A percentile compares a stretch with the other conserved stretches of the same genome.
Evolutionary conservation across 2,113 vertebrate species (phyloP).

Genomic region (Mionectes macconnelli): DNA sequence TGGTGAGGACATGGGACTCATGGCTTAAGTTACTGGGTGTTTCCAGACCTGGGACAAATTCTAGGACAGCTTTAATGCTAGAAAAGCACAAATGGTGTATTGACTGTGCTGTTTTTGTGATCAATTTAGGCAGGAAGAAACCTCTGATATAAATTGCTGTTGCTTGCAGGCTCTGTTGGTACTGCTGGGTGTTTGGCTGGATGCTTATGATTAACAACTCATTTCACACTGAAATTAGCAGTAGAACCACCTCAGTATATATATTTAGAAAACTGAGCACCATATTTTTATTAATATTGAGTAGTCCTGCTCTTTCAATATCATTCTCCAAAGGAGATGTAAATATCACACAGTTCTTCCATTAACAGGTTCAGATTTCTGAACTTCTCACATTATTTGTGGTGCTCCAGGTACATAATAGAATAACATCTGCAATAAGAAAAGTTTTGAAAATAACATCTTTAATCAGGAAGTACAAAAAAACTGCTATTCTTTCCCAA

Average conservation of each 20-base stretch:
- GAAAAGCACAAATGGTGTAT: not conserved
- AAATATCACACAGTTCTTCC: not conserved
- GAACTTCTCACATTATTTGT: not conserved
- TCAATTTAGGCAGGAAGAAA: not conserved
- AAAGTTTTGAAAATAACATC: not conserved
- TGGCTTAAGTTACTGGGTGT: not conserved
- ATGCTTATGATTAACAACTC: constrained; percentile 18
- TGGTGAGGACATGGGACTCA: not conserved
- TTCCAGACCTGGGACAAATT: not conserved
- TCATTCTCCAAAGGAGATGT: not conserved
- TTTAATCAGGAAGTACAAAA: not conserved
- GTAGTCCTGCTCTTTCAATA: not conserved
- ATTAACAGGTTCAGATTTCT: not conserved
- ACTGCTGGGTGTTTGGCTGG: not conserved
- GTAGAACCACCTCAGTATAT: not conserved
- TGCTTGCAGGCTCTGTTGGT: not conserved
- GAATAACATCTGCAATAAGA: not conserved
- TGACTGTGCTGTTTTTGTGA: not conserved
- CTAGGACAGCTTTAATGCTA: not conserved
- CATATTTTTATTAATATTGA: constrained; percentile 43
- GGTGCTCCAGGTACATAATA: not conserved
- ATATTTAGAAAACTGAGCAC: not conserved
- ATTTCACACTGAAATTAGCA: not conserved
- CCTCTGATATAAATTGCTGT: not conserved
- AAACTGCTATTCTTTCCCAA: not conserved